Conservation (phyloP, 2,797 vertebrate species). For the Pantherophis alleghaniensis region DNA sequence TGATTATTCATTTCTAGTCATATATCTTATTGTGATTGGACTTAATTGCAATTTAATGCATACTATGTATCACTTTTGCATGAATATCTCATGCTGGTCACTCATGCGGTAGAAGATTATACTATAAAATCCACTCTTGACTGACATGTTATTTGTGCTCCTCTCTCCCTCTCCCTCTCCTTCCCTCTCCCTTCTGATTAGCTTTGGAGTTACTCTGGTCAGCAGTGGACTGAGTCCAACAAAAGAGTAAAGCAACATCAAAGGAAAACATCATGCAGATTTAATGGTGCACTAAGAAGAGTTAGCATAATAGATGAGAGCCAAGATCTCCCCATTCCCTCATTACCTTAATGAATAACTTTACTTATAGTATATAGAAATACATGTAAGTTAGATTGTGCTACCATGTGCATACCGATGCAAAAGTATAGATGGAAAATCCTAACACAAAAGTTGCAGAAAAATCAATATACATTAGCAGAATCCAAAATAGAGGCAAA, state of each 20-base stretch:
- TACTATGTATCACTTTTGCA: constrained; percentile 24
- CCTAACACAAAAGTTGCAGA: background rate
- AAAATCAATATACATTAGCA: background rate
- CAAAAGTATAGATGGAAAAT: background rate
- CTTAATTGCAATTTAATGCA: constrained; percentile 32
- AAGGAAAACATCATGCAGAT: constrained; percentile 69
- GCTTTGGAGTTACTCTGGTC: constrained; percentile 62
- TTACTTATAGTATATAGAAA: constrained; percentile 58
- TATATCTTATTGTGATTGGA: constrained; percentile 18
- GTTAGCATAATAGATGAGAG: constrained; percentile 69
- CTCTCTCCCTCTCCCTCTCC: background rate
- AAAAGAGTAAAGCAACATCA: constrained; percentile 62
- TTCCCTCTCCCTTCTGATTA: constrained; percentile 33
- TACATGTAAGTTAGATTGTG: constrained; percentile 26
- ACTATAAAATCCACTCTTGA: constrained; percentile 61
- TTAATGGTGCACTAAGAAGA: constrained; percentile 67
- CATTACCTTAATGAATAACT: constrained; percentile 37
- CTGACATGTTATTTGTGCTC: constrained; percentile 61
- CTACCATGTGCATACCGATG: constrained; percentile 30
- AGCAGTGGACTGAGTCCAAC: constrained; percentile 67
- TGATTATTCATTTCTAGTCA: background rate
- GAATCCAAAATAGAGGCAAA: background rate
- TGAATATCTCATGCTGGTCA: constrained; percentile 47
- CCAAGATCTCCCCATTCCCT: constrained; percentile 58
- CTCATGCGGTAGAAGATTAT: constrained; percentile 61